Evolutionary conservation across 2,797 vertebrate species (phyloP), one percentile per base, ranked within the genome.

Genomic region (Galaxias olidus): DNA sequence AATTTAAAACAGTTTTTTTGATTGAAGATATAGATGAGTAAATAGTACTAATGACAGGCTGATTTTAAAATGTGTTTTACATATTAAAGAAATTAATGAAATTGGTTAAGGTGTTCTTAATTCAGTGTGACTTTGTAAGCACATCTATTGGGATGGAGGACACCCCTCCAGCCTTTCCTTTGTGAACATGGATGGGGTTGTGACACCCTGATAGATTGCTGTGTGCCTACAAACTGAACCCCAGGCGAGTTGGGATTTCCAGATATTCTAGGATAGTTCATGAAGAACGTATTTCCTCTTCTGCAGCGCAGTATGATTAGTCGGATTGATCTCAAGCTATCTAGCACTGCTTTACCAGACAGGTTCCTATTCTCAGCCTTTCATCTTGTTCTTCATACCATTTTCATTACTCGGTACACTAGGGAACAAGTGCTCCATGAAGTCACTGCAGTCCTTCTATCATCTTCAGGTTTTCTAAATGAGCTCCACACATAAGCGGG

Each of bases 131-230:
- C 30, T 30, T 30, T 30, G 2, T 30, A 30, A 30, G 30, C 30
- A 30, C 17, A 10, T 53, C 51, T 20, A 53, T 18, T 9, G 11
- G 17, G 10, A 53, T 19, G 10, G 51, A 53, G 5, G 2, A 30
- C 30, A 11, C 53, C 30, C 18, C 19, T 11, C 10, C 51, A 40
- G 17, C 2, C 40, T 12, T 54, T n/a, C 8, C 19, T 30, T 30
- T 30, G 11, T 19, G 18, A 19, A 17, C 41, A 4, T 17, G 46
- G 59, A 20, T 8, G 20, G 19, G 47, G 19, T 20, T 49, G 59
- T 13, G 19, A 20, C 46, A 49, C 59, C 43, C 20, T 43, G 30
- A 17, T 57, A 45, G 19, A 65, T 49, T 65, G 63, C 57, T 41
- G 41, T 40, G 3, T 58, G 54, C 41, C 49, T 15, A 56, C 19